These are phyloP conservation scores for Cygnus buccinator DNA, from an alignment of 2,113 vertebrate genomes.

Conservation along the genomic window DNA sequence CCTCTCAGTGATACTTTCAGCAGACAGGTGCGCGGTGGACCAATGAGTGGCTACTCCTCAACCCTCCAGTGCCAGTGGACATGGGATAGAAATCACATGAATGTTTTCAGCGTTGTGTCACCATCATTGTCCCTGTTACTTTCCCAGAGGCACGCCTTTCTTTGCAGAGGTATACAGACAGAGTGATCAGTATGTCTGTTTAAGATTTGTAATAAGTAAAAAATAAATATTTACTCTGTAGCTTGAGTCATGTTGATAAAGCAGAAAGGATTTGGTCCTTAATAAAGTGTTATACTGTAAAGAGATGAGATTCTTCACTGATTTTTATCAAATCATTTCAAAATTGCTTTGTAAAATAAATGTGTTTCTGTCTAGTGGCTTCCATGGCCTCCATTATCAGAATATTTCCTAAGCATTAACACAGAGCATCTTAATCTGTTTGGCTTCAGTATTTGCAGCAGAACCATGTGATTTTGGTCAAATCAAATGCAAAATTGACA, in stretches of 20 bases:
- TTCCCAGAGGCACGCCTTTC: background rate
- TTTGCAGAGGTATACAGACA: background rate
- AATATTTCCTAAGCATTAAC: background rate
- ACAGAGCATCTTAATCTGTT: background rate
- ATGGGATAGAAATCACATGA: background rate
- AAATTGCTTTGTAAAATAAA: background rate
- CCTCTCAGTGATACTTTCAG: background rate
- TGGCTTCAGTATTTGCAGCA: background rate
- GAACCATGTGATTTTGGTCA: background rate
- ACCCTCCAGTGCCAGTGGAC: background rate
- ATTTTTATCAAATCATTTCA: background rate
- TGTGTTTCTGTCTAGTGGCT: background rate
- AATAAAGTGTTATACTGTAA: background rate
- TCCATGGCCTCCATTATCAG: background rate
- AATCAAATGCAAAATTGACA: background rate
- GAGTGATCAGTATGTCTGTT: background rate
- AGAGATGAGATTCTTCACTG: background rate
- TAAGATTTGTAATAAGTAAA: background rate
- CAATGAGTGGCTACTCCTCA: background rate
- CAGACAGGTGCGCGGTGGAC: accelerated
- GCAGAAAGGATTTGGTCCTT: background rate
- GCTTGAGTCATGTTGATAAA: background rate
- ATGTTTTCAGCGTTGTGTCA: background rate
- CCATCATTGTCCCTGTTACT: background rate
- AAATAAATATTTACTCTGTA: background rate